These are phyloP conservation scores for Phainopepla nitens DNA, from an alignment of 2,113 vertebrate genomes.

Conservation along the genomic window DNA sequence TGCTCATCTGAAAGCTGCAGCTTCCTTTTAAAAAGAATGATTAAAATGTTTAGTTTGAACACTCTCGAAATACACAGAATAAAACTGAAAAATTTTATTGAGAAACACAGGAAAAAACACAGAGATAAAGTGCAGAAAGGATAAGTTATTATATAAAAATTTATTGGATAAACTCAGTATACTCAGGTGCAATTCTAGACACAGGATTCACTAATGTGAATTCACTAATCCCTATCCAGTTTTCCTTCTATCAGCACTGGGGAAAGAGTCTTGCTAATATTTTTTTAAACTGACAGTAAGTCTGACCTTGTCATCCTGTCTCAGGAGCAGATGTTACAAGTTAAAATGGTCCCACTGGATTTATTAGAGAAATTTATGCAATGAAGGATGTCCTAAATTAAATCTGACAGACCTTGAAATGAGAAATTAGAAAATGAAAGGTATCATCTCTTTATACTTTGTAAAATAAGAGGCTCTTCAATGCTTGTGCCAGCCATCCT, in stretches of 20 bases:
- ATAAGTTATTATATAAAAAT: not conserved
- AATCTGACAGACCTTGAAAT: not conserved
- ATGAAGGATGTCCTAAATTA: not conserved
- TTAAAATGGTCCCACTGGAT: not conserved
- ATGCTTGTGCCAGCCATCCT: not conserved
- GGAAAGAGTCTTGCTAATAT: not conserved
- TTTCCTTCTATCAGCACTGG: not conserved
- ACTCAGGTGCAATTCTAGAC: not conserved
- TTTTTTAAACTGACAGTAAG: not conserved
- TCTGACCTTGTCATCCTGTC: not conserved
- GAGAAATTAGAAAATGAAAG: not conserved
- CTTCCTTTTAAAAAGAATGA: not conserved
- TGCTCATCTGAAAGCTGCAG: not conserved
- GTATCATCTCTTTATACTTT: conserved; percentile 44
- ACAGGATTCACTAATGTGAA: not conserved
- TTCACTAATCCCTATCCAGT: not conserved
- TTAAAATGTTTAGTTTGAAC: not conserved
- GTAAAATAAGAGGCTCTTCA: conserved; percentile 18
- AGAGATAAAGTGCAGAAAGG: not conserved
- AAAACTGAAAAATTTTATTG: conserved; percentile 36
- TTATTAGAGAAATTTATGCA: not conserved
- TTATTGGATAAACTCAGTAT: not conserved
- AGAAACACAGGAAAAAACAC: not conserved
- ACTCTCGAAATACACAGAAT: not conserved
- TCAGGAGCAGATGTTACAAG: not conserved